Evolutionary conservation across 2,113 vertebrate genomes (phyloP).

Genomic region (Grantiella picta): DNA sequence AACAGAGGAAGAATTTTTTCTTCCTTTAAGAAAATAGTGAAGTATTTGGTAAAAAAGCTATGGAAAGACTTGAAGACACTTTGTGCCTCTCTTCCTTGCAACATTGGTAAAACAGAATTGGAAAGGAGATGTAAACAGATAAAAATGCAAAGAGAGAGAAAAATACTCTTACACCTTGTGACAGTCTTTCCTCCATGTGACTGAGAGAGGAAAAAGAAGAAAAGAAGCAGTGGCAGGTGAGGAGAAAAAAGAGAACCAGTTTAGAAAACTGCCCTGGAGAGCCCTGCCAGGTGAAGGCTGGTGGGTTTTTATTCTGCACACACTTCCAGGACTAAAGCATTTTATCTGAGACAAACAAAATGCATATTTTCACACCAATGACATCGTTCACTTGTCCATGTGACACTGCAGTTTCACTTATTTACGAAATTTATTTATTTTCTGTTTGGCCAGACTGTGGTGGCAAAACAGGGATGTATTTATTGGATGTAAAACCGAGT

Average conservation of each 20-base stretch:
- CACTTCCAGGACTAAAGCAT: background rate
- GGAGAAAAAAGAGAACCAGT: background rate
- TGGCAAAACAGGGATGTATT: background rate
- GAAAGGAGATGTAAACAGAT: background rate
- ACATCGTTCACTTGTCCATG: background rate
- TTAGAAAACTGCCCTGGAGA: background rate
- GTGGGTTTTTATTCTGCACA: background rate
- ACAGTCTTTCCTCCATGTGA: accelerated
- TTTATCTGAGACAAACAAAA: background rate
- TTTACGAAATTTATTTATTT: background rate
- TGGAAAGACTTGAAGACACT: background rate
- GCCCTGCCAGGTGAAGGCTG: background rate
- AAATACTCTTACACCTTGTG: background rate
- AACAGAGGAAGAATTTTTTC: background rate
- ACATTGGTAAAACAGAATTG: background rate
- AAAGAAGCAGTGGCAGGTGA: background rate
- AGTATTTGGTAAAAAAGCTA: background rate
- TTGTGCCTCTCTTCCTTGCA: background rate
- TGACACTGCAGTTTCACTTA: background rate
- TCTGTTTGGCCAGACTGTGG: background rate
- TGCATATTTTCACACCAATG: accelerated
- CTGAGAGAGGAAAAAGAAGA: background rate
- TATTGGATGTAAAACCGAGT: background rate
- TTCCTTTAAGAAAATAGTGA: background rate
- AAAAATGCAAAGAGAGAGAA: background rate